A percentile compares a stretch with the other conserved stretches of the same genome.
phyloP scores from a whole-genome alignment of 2,113 vertebrate species.

The Macaca mulatta region DNA sequence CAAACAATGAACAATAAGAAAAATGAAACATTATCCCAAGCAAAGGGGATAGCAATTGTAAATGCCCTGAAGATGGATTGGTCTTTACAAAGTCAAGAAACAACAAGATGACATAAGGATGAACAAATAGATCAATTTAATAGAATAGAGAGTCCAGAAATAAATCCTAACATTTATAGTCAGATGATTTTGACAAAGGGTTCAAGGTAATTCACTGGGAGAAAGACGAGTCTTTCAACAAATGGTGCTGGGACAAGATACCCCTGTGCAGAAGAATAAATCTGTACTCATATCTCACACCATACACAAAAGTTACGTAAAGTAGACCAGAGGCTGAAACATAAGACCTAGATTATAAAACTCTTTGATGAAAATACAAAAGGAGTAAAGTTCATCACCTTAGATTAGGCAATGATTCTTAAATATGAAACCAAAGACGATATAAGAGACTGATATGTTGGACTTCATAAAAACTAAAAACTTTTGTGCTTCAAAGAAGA shows the following conservation, averaged over 20 bases:
- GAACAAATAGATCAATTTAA: not conserved
- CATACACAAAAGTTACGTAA: not conserved
- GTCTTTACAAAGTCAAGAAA: not conserved
- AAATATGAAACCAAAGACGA: not conserved
- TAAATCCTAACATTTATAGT: not conserved
- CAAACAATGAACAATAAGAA: not conserved
- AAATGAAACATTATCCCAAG: not conserved
- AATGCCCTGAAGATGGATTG: not conserved
- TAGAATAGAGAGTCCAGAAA: not conserved
- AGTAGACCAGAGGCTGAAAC: not conserved
- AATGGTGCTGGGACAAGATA: not conserved
- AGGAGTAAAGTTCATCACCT: not conserved
- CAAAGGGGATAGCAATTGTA: not conserved
- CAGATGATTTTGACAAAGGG: not conserved
- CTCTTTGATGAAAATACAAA: not conserved
- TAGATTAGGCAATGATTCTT: not conserved
- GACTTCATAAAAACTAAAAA: not conserved
- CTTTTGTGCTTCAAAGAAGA: not conserved
- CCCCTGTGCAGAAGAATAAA: not conserved
- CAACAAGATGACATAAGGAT: not conserved
- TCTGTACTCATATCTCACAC: not conserved
- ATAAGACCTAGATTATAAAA: not conserved
- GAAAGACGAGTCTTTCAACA: not conserved
- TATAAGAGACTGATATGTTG: not conserved
- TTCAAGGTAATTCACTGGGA: not conserved